Conservation (phyloP, 2,113 vertebrate species). For the Raja brachyura region DNA sequence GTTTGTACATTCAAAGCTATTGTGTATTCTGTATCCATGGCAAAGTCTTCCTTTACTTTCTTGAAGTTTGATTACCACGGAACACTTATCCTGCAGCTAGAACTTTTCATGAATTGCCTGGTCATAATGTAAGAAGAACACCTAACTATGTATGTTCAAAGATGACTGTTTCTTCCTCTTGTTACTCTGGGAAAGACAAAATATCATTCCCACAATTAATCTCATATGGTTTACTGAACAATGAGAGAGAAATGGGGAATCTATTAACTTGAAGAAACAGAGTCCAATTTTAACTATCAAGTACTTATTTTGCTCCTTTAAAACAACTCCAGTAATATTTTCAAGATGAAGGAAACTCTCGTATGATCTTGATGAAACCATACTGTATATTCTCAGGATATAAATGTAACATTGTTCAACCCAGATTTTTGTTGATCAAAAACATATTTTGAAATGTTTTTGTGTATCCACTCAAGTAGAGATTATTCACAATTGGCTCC, state of each 20-base stretch:
- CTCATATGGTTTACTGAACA: background rate
- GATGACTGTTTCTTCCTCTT: background rate
- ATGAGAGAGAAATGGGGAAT: background rate
- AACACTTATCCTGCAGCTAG: background rate
- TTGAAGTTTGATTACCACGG: background rate
- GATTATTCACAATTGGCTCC: background rate
- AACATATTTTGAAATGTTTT: background rate
- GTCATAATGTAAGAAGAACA: background rate
- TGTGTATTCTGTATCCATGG: background rate
- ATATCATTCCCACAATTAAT: background rate
- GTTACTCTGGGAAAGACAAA: background rate
- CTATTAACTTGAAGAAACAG: background rate
- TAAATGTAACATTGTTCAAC: background rate
- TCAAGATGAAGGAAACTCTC: constrained; percentile 1
- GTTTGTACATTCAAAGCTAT: background rate
- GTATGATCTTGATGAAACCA: background rate
- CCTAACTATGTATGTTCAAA: background rate
- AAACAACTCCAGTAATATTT: background rate
- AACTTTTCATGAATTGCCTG: background rate
- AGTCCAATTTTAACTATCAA: background rate
- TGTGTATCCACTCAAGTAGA: background rate
- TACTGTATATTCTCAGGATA: background rate
- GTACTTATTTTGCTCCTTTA: background rate
- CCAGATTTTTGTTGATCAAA: background rate
- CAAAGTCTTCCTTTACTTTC: no score